A percentile compares a stretch with the other conserved stretches of the same genome.
Conservation (phyloP, 2,797 vertebrate species). For the Girardinus metallicus region DNA sequence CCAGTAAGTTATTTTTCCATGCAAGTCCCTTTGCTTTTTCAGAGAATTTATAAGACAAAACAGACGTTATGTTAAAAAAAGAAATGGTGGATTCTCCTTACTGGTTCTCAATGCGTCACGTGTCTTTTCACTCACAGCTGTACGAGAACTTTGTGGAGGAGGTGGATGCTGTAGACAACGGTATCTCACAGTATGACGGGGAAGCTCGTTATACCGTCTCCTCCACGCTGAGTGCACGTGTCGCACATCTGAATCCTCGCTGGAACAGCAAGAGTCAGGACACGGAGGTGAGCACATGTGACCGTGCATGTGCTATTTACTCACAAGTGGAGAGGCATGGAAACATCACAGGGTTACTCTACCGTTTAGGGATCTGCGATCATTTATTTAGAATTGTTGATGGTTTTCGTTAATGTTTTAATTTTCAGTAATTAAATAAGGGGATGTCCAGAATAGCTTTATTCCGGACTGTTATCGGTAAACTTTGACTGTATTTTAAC, state of each 20-base stretch:
- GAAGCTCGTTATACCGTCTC: conserved; percentile 86
- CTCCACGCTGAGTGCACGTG: conserved; percentile 88
- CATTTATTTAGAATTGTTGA: not conserved
- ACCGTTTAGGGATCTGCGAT: not conserved
- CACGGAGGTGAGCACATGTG: conserved; percentile 82
- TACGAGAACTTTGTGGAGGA: conserved; percentile 96
- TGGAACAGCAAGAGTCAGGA: conserved; percentile 93
- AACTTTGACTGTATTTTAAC: not conserved
- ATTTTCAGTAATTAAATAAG: not conserved
- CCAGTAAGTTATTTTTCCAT: not conserved
- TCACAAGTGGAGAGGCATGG: not conserved
- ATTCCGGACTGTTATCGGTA: not conserved
- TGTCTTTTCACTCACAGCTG: conserved; percentile 76
- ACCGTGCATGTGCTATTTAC: not conserved
- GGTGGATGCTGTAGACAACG: conserved; percentile 94
- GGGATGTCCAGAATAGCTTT: not conserved
- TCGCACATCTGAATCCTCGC: conserved; percentile 88
- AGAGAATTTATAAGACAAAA: not conserved
- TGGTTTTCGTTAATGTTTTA: not conserved
- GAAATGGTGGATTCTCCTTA: not conserved
- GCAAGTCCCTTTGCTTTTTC: not conserved
- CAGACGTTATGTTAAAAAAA: conserved; percentile 1
- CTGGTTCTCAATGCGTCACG: not conserved
- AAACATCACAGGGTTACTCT: not conserved
- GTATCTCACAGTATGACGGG: conserved; percentile 88